phyloP scores from a whole-genome alignment of 1,140 invertebrate species.

The Grapholita molesta region DNA sequence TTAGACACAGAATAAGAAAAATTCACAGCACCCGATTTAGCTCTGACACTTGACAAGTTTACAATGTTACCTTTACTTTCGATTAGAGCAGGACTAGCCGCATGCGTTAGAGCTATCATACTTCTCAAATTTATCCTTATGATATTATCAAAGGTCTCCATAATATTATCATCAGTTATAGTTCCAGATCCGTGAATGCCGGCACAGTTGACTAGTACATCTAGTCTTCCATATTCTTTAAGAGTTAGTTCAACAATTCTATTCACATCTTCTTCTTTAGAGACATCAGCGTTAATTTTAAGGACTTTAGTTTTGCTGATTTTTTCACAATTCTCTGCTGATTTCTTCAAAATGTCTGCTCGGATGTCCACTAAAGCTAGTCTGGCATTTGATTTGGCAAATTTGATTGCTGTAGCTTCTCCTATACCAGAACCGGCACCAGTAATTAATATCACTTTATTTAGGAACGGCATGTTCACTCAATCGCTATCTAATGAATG shows the following conservation, averaged over 20 bases:
- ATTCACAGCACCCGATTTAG: constrained; percentile 79
- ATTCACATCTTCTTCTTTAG: constrained; percentile 80
- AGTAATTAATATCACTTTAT: constrained; percentile 61
- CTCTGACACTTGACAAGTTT: constrained; percentile 89
- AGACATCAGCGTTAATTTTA: constrained; percentile 81
- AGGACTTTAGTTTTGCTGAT: constrained; percentile 59
- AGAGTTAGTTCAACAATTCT: constrained; percentile 80
- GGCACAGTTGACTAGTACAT: constrained; percentile 88
- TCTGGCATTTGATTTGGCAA: constrained; percentile 48
- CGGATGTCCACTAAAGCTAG: constrained; percentile 53
- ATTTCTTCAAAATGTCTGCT: constrained; percentile 44
- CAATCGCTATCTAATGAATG: not conserved
- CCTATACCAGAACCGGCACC: constrained; percentile 64
- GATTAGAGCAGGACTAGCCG: constrained; percentile 85
- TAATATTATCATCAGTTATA: constrained; percentile 69
- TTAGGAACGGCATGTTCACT: constrained; percentile 3
- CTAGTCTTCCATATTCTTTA: constrained; percentile 80
- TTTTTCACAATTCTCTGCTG: constrained; percentile 80
- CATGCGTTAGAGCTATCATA: constrained; percentile 84
- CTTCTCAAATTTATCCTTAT: constrained; percentile 87
- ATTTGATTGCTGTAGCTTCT: constrained; percentile 43
- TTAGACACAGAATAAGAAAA: constrained; percentile 89
- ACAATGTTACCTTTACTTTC: constrained; percentile 86
- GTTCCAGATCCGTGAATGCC: constrained; percentile 81
- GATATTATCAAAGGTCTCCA: constrained; percentile 84